phyloP scores from a whole-genome alignment of 2,888 invertebrate genomes.

The Andrena fulva region DNA sequence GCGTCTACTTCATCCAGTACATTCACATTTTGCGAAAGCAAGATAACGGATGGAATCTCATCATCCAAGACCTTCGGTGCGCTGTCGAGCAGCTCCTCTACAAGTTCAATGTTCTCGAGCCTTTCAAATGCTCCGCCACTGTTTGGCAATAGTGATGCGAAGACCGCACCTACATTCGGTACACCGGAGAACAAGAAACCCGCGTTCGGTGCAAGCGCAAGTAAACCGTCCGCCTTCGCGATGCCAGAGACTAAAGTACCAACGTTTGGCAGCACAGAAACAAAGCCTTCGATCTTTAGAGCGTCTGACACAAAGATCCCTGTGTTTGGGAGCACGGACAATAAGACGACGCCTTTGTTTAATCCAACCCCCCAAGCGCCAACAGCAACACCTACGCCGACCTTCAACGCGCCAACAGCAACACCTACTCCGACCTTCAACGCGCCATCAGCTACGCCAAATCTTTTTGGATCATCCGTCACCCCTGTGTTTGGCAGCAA shows the following conservation, averaged over 20 bases:
- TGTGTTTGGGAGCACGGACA: slow-evolving; percentile 60
- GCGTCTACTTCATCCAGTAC: slow-evolving; percentile 45
- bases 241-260: slow-evolving; percentile 67
- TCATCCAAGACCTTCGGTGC: slow-evolving; percentile 45
- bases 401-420: slow-evolving; percentile 44
- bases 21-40: slow-evolving; percentile 66
- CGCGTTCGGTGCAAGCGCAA: slow-evolving; percentile 67
- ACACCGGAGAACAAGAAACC: slow-evolving; percentile 68
- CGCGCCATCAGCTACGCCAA: slow-evolving; percentile 31
- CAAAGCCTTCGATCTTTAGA: slow-evolving; percentile 68
- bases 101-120: slow-evolving; percentile 52
- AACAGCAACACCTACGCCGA: slow-evolving; percentile 47
- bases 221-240: slow-evolving; percentile 68
- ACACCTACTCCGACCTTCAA: slow-evolving; percentile 52
- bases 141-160: slow-evolving; percentile 64
- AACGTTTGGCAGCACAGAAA: slow-evolving; percentile 68
- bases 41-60: slow-evolving; percentile 39
- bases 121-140: slow-evolving; percentile 57
- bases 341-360: slow-evolving; percentile 66
- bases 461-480: slow-evolving; percentile 65
- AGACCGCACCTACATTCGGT: slow-evolving; percentile 65
- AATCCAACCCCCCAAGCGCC: slow-evolving; percentile 63
- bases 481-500: slow-evolving; percentile 71
- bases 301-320: slow-evolving; percentile 53
- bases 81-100: slow-evolving; percentile 37